Evolutionary conservation across 2,888 invertebrate species (phyloP).

Genomic region (Rhagophthalmus giganteus): DNA sequence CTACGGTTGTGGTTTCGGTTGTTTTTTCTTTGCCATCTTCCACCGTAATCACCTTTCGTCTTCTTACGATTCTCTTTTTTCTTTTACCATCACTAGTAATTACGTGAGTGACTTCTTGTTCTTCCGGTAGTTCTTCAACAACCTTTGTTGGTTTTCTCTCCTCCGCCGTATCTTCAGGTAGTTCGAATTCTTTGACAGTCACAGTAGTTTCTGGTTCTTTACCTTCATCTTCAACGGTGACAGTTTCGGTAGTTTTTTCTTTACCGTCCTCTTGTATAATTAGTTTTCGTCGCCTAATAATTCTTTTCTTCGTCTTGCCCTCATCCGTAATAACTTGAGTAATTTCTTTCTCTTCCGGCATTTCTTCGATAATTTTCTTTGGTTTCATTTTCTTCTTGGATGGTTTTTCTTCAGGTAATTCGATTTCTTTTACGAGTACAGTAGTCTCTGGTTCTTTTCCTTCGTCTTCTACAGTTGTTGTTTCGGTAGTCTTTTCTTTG

Average conservation of each 20-base stretch:
- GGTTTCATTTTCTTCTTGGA: no score
- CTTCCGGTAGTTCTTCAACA: no score
- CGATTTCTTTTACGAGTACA: conserved; percentile 37
- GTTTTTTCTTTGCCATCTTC: no score
- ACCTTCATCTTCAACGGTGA: conserved; percentile 31
- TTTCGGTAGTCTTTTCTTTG: conserved; percentile 52
- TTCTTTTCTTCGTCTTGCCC: conserved; percentile 31
- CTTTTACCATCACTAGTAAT: no score
- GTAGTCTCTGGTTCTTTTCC: conserved; percentile 49
- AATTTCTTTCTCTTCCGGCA: conserved; percentile 14
- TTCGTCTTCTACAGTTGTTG: conserved; percentile 53
- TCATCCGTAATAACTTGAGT: conserved; percentile 19
- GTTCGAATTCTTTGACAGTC: conserved; percentile 30
- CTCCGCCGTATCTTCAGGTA: conserved; percentile 41
- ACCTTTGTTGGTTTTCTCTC: no score
- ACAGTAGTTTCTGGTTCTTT: conserved; percentile 29
- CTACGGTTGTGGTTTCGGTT: no score
- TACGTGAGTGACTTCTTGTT: no score
- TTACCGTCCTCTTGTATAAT: conserved; percentile 48
- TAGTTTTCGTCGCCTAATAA: conserved; percentile 48
- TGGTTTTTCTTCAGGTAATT: conserved; percentile 40
- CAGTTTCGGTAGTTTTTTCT: conserved; percentile 33
- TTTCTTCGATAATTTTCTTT: background rate
- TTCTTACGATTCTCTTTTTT: conserved; percentile 42
- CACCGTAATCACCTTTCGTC: conserved; percentile 51